A percentile compares a stretch with the other conserved stretches of the same genome.
Evolutionary conservation across 2,888 invertebrate genomes (phyloP).

Genomic region (Cylloceria caligata): DNA sequence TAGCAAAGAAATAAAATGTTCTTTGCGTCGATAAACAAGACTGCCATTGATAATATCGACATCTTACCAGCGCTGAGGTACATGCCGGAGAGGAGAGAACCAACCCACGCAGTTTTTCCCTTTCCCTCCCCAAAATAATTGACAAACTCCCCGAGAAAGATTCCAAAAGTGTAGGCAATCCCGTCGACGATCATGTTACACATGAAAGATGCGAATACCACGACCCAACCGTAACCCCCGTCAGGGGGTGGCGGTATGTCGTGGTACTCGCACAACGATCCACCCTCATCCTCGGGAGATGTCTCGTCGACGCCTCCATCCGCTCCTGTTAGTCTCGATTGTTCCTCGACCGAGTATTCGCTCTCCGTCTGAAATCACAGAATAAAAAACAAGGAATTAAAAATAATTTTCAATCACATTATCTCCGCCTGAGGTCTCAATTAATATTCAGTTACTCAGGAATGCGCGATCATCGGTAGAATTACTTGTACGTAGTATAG

Average conservation of each 20-base stretch:
- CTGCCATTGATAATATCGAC: not conserved
- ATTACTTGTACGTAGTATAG: not conserved
- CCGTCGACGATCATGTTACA: conserved; percentile 99
- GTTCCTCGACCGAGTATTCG: conserved; percentile 94
- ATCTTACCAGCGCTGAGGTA: conserved; percentile 95
- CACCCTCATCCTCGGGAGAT: conserved; percentile 85
- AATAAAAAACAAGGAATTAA: conserved; percentile 26
- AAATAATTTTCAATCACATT: conserved; percentile 22
- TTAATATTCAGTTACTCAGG: conserved; percentile 40
- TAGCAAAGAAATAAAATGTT: too few relatives aligned
- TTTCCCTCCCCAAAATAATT: conserved; percentile 93
- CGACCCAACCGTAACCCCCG: conserved; percentile 97
- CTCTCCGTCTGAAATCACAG: conserved; percentile 90
- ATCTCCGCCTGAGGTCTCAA: conserved; percentile 9
- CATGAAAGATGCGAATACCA: conserved; percentile 98
- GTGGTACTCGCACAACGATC: conserved; percentile 89
- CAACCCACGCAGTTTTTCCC: conserved; percentile 96
- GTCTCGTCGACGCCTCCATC: conserved; percentile 88
- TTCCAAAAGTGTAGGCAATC: conserved; percentile 99
- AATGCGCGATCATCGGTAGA: conserved; percentile 19
- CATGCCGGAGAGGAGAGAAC: conserved; percentile 97
- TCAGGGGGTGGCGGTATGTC: conserved; percentile 95
- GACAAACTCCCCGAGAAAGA: conserved; percentile 93
- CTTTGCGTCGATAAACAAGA: too few relatives aligned
- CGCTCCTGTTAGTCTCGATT: conserved; percentile 90